Evolutionary conservation across 1,140 invertebrate species (phyloP).

Genomic region (Drosophila nigromelanica): DNA sequence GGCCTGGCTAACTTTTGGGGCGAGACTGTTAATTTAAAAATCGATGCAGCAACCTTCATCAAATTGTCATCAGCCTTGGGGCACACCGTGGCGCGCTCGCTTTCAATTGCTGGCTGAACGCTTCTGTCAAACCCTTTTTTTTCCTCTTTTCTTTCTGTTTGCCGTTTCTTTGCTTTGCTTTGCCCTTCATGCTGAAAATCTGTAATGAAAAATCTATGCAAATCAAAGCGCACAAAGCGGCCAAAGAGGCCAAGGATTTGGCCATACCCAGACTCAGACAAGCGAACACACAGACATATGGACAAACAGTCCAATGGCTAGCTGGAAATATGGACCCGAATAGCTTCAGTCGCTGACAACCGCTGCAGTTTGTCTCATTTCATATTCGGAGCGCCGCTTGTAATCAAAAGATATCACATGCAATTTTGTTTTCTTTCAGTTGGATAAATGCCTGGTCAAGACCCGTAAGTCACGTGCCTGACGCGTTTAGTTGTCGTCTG

Average conservation of each 20-base stretch:
- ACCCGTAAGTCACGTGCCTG: conserved; percentile 52
- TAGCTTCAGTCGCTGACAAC: conserved; percentile 50
- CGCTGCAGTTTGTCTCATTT: conserved; percentile 70
- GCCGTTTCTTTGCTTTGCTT: conserved; percentile 39
- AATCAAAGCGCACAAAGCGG: conserved; percentile 58
- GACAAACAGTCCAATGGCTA: conserved; percentile 6
- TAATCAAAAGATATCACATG: conserved; percentile 71
- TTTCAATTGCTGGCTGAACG: conserved; percentile 39
- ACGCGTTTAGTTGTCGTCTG: conserved; percentile 37
- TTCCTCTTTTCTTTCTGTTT: background rate
- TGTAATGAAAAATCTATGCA: conserved; percentile 79
- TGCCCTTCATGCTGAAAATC: conserved; percentile 51
- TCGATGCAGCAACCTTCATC: conserved; percentile 72
- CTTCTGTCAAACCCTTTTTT: conserved; percentile 46
- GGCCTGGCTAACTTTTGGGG: conserved; percentile 44
- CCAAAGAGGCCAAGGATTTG: conserved; percentile 30
- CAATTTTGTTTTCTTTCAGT: conserved; percentile 57
- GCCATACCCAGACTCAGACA: conserved; percentile 20
- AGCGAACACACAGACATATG: conserved; percentile 2
- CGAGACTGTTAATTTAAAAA: conserved; percentile 72
- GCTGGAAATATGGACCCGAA: conserved; percentile 48
- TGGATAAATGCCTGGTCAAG: conserved; percentile 34
- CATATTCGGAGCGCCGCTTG: conserved; percentile 59
- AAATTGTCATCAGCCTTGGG: conserved; percentile 70
- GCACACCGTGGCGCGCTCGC: conserved; percentile 1